Conservation (phyloP, 2,113 vertebrate genomes). For the Zeus faber region DNA sequence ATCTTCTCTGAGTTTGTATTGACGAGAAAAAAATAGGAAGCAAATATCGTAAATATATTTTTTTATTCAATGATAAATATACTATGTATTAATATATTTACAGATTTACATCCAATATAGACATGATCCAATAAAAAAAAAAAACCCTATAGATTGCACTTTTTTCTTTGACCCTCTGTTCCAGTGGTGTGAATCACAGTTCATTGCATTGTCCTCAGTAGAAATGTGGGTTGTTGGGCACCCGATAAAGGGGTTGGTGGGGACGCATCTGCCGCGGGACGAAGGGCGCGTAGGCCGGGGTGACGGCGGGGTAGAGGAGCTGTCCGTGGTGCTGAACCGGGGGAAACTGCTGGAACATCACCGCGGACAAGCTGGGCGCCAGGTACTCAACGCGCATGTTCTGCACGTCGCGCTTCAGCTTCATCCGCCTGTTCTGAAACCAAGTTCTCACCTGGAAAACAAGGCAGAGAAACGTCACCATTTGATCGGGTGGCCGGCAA, state of each 20-base stretch:
- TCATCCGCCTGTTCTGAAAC: slow-evolving; percentile 92
- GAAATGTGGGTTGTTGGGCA: slow-evolving; percentile 47
- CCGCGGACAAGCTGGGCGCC: slow-evolving; percentile 51
- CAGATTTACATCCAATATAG: slow-evolving; percentile 35
- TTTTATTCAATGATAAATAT: slow-evolving; percentile 68
- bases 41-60: slow-evolving; percentile 29
- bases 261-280: slow-evolving; percentile 30
- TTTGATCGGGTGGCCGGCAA: neutral
- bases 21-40: neutral
- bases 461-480: neutral
- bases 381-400: slow-evolving; percentile 71
- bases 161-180: slow-evolving; percentile 29
- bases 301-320: slow-evolving; percentile 28
- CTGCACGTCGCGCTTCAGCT: slow-evolving; percentile 81
- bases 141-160: slow-evolving; percentile 39
- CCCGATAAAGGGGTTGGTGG: slow-evolving; percentile 5
- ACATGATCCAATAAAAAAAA: slow-evolving; percentile 35
- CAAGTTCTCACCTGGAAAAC: slow-evolving; percentile 80
- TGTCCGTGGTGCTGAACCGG: slow-evolving; percentile 58
- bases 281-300: slow-evolving; percentile 38
- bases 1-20: too few relatives aligned
- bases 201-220: slow-evolving; percentile 46
- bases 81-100: slow-evolving; percentile 43
- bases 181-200: slow-evolving; percentile 5
- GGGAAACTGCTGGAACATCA: slow-evolving; percentile 31